Conservation (phyloP, 2,888 invertebrate genomes). For the Trypoxylon attenuatum region DNA sequence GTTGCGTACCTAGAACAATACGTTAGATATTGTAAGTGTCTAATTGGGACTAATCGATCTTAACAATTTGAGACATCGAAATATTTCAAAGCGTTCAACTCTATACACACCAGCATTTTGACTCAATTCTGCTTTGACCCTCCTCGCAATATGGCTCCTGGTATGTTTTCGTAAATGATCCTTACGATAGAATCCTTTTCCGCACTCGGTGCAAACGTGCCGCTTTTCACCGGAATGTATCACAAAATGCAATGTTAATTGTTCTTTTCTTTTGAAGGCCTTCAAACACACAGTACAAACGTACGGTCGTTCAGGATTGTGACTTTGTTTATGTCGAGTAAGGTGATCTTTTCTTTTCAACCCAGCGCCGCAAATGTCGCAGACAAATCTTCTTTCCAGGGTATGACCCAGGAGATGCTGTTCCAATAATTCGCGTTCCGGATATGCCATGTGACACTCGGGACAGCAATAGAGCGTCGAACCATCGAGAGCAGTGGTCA, state of each 20-base stretch:
- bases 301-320: slow-evolving; percentile 92
- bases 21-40: not conserved
- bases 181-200: slow-evolving; percentile 92
- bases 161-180: slow-evolving; percentile 91
- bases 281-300: slow-evolving; percentile 92
- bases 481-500: slow-evolving; percentile 87
- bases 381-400: slow-evolving; percentile 88
- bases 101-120: slow-evolving; percentile 79
- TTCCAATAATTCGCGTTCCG: slow-evolving; percentile 87
- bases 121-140: slow-evolving; percentile 89
- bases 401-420: slow-evolving; percentile 92
- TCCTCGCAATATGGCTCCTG: slow-evolving; percentile 88
- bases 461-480: slow-evolving; percentile 91
- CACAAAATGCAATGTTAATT: slow-evolving; percentile 90
- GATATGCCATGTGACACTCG: slow-evolving; percentile 93
- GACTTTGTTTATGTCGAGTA: slow-evolving; percentile 90
- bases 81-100: too few relatives aligned
- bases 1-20: slow-evolving; percentile 61
- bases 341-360: slow-evolving; percentile 91
- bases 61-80: too few relatives aligned
- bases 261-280: slow-evolving; percentile 92
- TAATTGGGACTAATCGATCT: too few relatives aligned
- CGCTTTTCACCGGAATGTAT: slow-evolving; percentile 93
- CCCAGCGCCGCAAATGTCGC: slow-evolving; percentile 92
- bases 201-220: slow-evolving; percentile 90